Base-by-base conservation (phyloP, 92 coral and sea anemone genomes). In the Desmophyllum pertusum region DNA sequence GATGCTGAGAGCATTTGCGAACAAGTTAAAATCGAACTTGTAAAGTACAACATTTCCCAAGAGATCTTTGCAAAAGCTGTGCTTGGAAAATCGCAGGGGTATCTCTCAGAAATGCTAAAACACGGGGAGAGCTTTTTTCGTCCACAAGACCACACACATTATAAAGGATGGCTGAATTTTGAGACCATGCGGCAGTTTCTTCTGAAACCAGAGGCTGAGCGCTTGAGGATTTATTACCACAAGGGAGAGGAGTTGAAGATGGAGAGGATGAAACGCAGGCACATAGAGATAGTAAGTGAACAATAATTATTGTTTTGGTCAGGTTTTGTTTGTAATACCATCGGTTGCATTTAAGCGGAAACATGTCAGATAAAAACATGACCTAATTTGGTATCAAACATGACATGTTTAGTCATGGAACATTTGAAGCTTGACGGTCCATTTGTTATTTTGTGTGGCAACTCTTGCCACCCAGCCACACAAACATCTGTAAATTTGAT, bases 61-160 rank as follows among this genome's bases (percentile, higher is more conserved):
- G 98, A 94, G 68, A 93, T 94, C 40, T 94, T 94, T 92, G 98
- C 98, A 15, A 94, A 94, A 65, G 95, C 93, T 64, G 98, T 92
- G 5, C 87, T 94, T 68, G 98, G 98, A 13, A 94, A 94, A 84
- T 92, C 98, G 0, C 98, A 94, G 76, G 98, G 98, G 18, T 94
- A 94, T 76, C 91, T 94, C 76, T 94, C 98, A 0, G 98, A 94
- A 86, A 94, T 94, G 92, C 78, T 94, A 48, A 92, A 92, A 79
- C 98, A 92, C 40, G 98, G 98, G 0, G 98, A 94, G 51, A 94
- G 84, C 43, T 90, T 93, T 72, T 94, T 92, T 52, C 87, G 85
- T 31, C 88, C 95, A 4, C 90, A 90, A 15, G 98, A 94, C 83
- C 84, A 89, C 86, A 76, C 93, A 4, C 86, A 88, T 70, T 87